Conservation (phyloP, 2,888 invertebrate genomes). For the Microplitis manilae region DNA sequence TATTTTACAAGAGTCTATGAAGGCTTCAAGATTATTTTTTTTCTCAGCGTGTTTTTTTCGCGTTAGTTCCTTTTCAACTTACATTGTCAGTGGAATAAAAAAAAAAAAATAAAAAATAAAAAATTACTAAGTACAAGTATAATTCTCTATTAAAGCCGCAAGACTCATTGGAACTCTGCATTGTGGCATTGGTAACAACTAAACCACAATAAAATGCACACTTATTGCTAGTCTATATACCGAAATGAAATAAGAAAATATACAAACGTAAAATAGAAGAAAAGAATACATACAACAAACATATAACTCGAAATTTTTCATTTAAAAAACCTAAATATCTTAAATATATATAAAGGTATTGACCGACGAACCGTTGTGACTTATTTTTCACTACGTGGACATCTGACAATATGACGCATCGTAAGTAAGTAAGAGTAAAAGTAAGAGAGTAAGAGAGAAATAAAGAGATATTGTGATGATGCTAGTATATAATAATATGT, state of each 20-base stretch:
- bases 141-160: conserved; percentile 4
- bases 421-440: neutral
- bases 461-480: conserved; percentile 21
- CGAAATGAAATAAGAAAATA: neutral
- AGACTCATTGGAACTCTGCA: conserved; percentile 3
- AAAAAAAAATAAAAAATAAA: conserved; percentile 7
- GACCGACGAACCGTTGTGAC: neutral
- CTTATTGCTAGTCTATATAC: neutral
- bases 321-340: neutral
- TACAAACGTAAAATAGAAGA: neutral
- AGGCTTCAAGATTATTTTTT: neutral
- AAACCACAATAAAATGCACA: neutral
- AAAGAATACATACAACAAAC: neutral
- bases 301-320: neutral
- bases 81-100: neutral
- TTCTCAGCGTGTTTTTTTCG: neutral
- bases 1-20: neutral
- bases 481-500: conserved; percentile 15
- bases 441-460: conserved; percentile 4
- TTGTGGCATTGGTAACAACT: neutral
- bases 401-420: neutral
- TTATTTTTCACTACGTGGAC: conserved; percentile 19
- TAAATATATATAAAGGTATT: conserved; percentile 3
- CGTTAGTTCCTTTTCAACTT: neutral
- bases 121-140: conserved; percentile 17